Conservation (phyloP, 2,888 invertebrate species). For the Conops quadrifasciatus region DNA sequence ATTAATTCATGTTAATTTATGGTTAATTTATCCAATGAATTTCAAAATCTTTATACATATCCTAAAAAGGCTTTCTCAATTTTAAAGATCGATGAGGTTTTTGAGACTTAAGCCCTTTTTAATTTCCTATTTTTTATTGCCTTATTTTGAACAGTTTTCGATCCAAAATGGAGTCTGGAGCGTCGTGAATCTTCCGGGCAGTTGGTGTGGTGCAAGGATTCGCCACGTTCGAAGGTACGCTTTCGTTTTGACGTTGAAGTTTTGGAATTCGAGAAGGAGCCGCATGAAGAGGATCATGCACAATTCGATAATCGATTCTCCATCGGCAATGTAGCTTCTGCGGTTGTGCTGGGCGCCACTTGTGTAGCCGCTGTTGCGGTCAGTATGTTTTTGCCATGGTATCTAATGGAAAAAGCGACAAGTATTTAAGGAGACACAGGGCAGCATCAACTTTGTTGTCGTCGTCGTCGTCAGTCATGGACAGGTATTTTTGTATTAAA, state of each 20-base stretch:
- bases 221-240: conserved; percentile 64
- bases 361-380: conserved; percentile 63
- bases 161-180: conserved; percentile 66
- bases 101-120: background rate
- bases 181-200: conserved; percentile 64
- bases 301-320: conserved; percentile 50
- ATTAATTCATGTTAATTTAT: too few species aligned
- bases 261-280: conserved; percentile 64
- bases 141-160: conserved; percentile 50
- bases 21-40: too few species aligned
- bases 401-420: conserved; percentile 57
- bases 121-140: background rate
- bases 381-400: conserved; percentile 64
- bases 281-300: conserved; percentile 60
- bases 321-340: conserved; percentile 55
- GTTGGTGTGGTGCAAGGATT: conserved; percentile 65
- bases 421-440: conserved; percentile 37
- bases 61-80: too few species aligned
- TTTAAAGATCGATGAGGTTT: too few species aligned
- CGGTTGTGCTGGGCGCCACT: conserved; percentile 60
- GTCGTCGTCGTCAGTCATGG: too few species aligned
- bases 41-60: too few species aligned
- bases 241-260: conserved; percentile 66
- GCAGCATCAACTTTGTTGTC: too few species aligned
- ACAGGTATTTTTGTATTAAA: too few species aligned